Percentiles rank a stretch among this genome's conserved stretches.
phyloP scores from a whole-genome alignment of 2,888 invertebrate genomes.

The Panopea generosa region DNA sequence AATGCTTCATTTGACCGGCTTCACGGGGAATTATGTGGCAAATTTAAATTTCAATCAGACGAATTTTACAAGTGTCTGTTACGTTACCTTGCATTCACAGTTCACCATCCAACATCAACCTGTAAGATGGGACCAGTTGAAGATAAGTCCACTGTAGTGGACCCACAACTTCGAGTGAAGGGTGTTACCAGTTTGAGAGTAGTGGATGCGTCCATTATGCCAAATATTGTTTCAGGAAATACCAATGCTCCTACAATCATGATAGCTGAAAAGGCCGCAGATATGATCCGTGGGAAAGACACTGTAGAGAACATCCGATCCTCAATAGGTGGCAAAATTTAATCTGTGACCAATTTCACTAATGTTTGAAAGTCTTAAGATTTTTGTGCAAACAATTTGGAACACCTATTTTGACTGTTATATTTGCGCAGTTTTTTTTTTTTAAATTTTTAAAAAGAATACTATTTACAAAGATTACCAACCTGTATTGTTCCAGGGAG shows the following conservation, averaged over 20 bases:
- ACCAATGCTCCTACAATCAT: slow-evolving; percentile 55
- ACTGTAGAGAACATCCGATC: slow-evolving; percentile 23
- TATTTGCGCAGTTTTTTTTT: no score
- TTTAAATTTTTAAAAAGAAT: no score
- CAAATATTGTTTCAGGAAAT: slow-evolving; percentile 41
- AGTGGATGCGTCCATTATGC: slow-evolving; percentile 51
- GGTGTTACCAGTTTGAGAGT: slow-evolving; percentile 37
- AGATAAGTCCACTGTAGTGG: slow-evolving; percentile 41
- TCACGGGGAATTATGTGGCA: slow-evolving; percentile 10
- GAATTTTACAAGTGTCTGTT: slow-evolving; percentile 33
- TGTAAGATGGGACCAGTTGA: slow-evolving; percentile 46
- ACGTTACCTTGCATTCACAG: slow-evolving; percentile 25
- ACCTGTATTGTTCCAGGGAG: no score
- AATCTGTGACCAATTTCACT: no score
- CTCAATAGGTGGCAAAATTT: no score
- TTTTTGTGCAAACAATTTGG: no score
- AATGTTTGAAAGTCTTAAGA: no score
- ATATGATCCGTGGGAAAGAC: slow-evolving; percentile 44
- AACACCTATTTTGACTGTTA: no score
- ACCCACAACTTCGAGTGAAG: slow-evolving; percentile 38
- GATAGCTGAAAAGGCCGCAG: slow-evolving; percentile 56
- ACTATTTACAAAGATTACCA: no score
- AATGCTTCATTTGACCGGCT: slow-evolving; percentile 10
- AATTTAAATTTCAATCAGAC: slow-evolving; percentile 22
- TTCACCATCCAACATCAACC: slow-evolving; percentile 51